Percentiles rank a stretch among this genome's conserved stretches.
Conservation (phyloP, 2,797 vertebrate species). For the Darevskia nairensis region DNA sequence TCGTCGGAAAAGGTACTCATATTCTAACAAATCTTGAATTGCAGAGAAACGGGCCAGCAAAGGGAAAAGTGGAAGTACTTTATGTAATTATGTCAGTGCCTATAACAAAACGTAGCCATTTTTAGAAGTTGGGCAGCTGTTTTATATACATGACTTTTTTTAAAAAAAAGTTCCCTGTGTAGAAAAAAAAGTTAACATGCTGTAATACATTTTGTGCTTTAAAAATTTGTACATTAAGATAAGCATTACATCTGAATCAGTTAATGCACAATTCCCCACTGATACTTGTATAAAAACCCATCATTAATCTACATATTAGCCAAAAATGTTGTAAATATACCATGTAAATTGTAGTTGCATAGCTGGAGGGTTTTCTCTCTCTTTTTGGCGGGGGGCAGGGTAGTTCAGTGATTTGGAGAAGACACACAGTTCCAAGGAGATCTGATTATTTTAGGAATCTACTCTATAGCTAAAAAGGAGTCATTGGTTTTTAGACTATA, state of each 20-base stretch:
- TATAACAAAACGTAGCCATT: slow-evolving; percentile 28
- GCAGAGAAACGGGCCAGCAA: too few relatives aligned
- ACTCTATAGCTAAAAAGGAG: background rate
- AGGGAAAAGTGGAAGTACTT: background rate
- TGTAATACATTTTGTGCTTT: slow-evolving; percentile 61
- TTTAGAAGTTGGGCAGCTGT: slow-evolving; percentile 48
- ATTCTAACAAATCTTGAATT: too few relatives aligned
- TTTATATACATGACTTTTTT: slow-evolving; percentile 33
- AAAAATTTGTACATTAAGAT: slow-evolving; percentile 56
- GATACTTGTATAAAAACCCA: slow-evolving; percentile 39
- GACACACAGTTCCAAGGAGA: slow-evolving; percentile 46
- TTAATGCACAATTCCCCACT: slow-evolving; percentile 59
- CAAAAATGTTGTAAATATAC: slow-evolving; percentile 61
- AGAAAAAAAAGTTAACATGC: slow-evolving; percentile 61
- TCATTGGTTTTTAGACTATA: background rate
- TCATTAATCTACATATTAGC: slow-evolving; percentile 70
- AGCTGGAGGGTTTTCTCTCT: slow-evolving; percentile 55
- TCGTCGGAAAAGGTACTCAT: too few relatives aligned
- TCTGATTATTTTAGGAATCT: slow-evolving; percentile 20
- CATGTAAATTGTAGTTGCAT: slow-evolving; percentile 62
- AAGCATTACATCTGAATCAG: slow-evolving; percentile 64
- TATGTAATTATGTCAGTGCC: background rate
- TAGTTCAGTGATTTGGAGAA: slow-evolving; percentile 41
- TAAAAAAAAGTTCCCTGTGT: background rate
- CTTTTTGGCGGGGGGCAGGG: slow-evolving; percentile 46